A percentile compares a stretch with the other conserved stretches of the same genome.
Conservation (phyloP, 1,140 invertebrate species). For the Leptonema lineaticorne region DNA sequence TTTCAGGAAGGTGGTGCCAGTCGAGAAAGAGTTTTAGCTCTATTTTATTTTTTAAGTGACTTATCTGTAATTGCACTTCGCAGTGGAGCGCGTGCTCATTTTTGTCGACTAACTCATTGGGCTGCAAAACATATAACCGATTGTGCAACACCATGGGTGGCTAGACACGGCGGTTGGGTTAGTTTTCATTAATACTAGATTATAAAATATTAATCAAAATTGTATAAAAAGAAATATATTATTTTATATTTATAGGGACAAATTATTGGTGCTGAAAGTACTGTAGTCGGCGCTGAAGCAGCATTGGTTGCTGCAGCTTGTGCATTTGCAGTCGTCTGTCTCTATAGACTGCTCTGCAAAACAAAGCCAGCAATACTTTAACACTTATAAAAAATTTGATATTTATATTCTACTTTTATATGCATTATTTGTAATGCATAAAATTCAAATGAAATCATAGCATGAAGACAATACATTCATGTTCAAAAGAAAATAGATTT, state of each 20-base stretch:
- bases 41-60: conserved; percentile 38
- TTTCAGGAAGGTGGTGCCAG: conserved; percentile 37
- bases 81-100: conserved; percentile 34
- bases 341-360: conserved; percentile 29
- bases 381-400: too few relatives aligned
- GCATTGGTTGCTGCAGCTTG: conserved; percentile 33
- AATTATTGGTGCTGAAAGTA: conserved; percentile 20
- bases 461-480: too few relatives aligned
- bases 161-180: conserved; percentile 38
- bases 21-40: conserved; percentile 34
- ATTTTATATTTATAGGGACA: conserved; percentile 19
- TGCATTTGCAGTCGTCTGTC: conserved; percentile 32
- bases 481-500: too few relatives aligned
- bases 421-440: too few relatives aligned
- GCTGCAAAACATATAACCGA: conserved; percentile 36
- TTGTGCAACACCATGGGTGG: conserved; percentile 35
- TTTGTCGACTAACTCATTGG: conserved; percentile 39
- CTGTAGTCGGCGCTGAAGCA: conserved; percentile 27
- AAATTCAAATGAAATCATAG: too few relatives aligned
- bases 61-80: conserved; percentile 32
- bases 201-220: neutral
- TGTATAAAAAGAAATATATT: neutral
- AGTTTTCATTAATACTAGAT: neutral
- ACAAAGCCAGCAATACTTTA: conserved; percentile 15
- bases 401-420: too few relatives aligned